Evolutionary conservation across 1,140 invertebrate genomes (phyloP).

Genomic region (Oreohelix idahoensis): DNA sequence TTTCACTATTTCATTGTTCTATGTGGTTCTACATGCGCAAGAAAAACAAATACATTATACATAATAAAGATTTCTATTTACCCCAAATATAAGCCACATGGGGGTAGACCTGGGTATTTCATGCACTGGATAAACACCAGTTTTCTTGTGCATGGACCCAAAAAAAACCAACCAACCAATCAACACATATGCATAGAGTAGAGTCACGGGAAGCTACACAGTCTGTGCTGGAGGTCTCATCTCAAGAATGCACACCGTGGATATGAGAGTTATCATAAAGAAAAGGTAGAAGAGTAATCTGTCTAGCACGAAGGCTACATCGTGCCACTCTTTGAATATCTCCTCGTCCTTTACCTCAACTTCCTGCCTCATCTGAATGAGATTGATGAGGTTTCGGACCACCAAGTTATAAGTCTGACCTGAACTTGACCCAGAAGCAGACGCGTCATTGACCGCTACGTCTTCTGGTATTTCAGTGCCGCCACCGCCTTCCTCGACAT

Average conservation of each 20-base stretch:
- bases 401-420: slow-evolving; percentile 28
- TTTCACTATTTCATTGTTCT: too few species aligned
- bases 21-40: too few species aligned
- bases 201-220: not conserved
- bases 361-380: slow-evolving; percentile 55
- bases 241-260: slow-evolving; percentile 73
- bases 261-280: slow-evolving; percentile 74
- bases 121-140: too few species aligned
- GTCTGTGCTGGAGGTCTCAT: slow-evolving; percentile 47
- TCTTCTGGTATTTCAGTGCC: not conserved
- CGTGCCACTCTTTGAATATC: slow-evolving; percentile 75
- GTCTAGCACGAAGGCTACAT: slow-evolving; percentile 76
- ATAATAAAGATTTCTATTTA: too few species aligned
- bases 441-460: not conserved
- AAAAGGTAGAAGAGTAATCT: slow-evolving; percentile 77
- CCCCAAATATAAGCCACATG: too few species aligned
- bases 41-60: too few species aligned
- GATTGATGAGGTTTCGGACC: slow-evolving; percentile 51
- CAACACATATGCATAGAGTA: not conserved
- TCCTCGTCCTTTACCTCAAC: slow-evolving; percentile 58
- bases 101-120: too few species aligned
- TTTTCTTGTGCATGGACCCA: too few species aligned
- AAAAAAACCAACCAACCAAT: too few species aligned
- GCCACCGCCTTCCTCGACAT: not conserved
- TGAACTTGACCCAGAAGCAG: not conserved